Base-by-base conservation (phyloP, 2,888 invertebrate species). In the Toxonevra muliebris region DNA sequence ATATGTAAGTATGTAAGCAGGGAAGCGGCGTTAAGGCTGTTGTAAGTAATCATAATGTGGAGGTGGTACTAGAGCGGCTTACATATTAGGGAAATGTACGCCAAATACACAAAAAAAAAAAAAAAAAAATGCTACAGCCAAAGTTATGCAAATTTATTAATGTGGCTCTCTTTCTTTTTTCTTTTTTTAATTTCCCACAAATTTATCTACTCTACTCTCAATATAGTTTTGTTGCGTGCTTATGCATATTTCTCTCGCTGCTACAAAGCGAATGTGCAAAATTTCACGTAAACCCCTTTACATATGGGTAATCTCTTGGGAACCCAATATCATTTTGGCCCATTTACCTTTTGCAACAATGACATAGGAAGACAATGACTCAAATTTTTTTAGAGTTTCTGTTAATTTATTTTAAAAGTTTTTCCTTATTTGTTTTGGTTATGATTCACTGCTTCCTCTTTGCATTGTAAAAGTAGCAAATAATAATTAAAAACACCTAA, bases 1-100 rank as follows among this genome's bases (percentile, higher is more conserved):
- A 85, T 85, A 78, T 85, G 85, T 86, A 80, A 85, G 85, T 83
- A 73, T 60, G n/a, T n/a, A n/a, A n/a, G n/a, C 48, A 65, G 65
- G 66, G 62, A 53, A 62, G 62, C 4, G n/a, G 4, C 2, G 17
- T 53, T n/a, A n/a, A n/a, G 30, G 30, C 30, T 30, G 30, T 7
- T 30, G 7, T 7, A 4, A 7, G 30, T 30, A 7, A 30, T 30
- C 30, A 4, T 9, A 12, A 15, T 17, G 41, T 15, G 55, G 66
- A 48, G 13, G 50, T 59, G 53, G 19, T 30, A 30, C 3, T 55
- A 42, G 15, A 2, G 50, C 8, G n/a, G 50, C 2, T 48, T 48
- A 48, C 50, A 15, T 30, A 30, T 30, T 30, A 30, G 30, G 7
- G 7, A 30, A 30, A 30, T 30, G 30, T 30, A 30, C 30, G 30